phyloP scores from a whole-genome alignment of 1,140 invertebrate species.

The Choristoneura fumiferana region DNA sequence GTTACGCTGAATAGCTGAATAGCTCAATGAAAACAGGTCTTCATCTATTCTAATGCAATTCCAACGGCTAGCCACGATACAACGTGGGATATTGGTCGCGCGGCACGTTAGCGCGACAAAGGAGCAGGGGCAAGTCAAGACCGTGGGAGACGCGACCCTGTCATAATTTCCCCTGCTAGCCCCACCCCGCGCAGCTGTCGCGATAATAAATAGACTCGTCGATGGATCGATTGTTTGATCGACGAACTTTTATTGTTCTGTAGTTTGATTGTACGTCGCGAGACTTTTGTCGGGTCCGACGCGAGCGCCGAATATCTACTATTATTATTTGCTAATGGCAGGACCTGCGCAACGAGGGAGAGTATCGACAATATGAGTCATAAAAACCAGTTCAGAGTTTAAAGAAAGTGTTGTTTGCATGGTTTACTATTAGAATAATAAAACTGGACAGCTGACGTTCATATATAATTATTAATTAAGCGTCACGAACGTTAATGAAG shows the following conservation, averaged over 20 bases:
- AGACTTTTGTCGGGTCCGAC: slow-evolving; percentile 40
- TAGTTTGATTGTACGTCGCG: slow-evolving; percentile 44
- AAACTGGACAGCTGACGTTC: not conserved
- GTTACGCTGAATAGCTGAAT: slow-evolving; percentile 16
- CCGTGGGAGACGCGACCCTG: slow-evolving; percentile 57
- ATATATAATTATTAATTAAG: slow-evolving; percentile 11
- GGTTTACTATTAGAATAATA: not conserved
- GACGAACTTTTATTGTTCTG: slow-evolving; percentile 53
- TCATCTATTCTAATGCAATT: slow-evolving; percentile 23
- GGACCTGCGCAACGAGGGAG: slow-evolving; percentile 6
- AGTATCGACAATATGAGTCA: not conserved
- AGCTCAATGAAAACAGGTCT: slow-evolving; percentile 15
- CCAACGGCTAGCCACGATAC: slow-evolving; percentile 19
- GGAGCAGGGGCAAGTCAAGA: slow-evolving; percentile 31
- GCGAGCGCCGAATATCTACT: slow-evolving; percentile 30
- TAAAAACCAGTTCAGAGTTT: too few species aligned
- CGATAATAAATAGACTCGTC: slow-evolving; percentile 48
- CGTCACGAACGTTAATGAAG: slow-evolving; percentile 2
- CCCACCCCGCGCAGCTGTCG: slow-evolving; percentile 62
- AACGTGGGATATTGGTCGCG: slow-evolving; percentile 4
- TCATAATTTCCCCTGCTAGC: slow-evolving; percentile 32
- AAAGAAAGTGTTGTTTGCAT: not conserved
- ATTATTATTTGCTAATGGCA: slow-evolving; percentile 37
- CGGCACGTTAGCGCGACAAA: slow-evolving; percentile 27
- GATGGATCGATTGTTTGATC: slow-evolving; percentile 67